Evolutionary conservation across 1,140 invertebrate genomes (phyloP).

Genomic region (Bombus ignitus): DNA sequence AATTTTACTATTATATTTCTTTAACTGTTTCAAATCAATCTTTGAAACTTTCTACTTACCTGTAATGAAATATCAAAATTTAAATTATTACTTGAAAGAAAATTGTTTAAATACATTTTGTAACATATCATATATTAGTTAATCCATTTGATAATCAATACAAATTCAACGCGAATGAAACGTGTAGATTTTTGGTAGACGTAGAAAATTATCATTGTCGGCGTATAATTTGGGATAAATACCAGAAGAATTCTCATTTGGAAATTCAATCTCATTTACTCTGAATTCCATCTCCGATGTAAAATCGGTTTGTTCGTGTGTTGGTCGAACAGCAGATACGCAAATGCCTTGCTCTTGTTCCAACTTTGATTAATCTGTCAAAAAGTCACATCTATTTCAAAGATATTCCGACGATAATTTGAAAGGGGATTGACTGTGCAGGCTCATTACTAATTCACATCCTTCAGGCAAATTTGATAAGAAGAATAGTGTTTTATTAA

Average conservation of each 20-base stretch:
- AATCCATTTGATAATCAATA: not conserved
- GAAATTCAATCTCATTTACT: not conserved
- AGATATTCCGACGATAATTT: slow-evolving; percentile 31
- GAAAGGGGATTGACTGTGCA: slow-evolving; percentile 19
- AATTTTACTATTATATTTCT: no score
- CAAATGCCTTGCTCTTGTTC: slow-evolving; percentile 20
- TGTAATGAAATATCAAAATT: not conserved
- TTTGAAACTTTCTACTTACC: no score
- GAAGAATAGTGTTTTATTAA: not conserved
- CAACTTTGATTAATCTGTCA: slow-evolving; percentile 43
- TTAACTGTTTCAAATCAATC: no score
- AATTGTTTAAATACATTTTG: not conserved
- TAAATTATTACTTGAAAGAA: not conserved
- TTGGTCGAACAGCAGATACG: not conserved
- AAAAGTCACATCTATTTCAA: slow-evolving; percentile 16
- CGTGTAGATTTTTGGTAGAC: not conserved
- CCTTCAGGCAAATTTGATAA: not conserved
- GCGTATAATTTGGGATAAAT: not conserved
- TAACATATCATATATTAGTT: not conserved
- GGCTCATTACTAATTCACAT: slow-evolving; percentile 21
- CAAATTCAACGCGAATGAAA: not conserved
- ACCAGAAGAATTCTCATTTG: not conserved
- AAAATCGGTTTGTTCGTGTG: slow-evolving; percentile 7
- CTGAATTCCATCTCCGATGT: not conserved
- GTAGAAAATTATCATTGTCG: not conserved